These are phyloP conservation scores for Drosophila paracracens DNA, from an alignment of 2,888 invertebrate genomes.

Conservation along the genomic window DNA sequence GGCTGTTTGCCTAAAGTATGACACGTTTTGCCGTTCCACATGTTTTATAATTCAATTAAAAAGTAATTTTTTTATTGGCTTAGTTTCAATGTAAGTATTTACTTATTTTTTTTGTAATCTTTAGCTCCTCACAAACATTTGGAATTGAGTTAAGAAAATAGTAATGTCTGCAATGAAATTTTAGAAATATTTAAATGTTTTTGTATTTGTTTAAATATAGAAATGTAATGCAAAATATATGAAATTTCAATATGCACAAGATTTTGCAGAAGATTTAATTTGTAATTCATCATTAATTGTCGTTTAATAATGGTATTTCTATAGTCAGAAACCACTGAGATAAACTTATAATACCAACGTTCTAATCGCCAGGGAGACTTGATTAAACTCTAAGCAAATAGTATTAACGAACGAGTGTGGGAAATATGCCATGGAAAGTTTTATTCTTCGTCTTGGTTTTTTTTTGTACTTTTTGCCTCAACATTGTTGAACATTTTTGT, in stretches of 20 bases:
- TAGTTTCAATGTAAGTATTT: slow-evolving; percentile 18
- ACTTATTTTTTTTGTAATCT: background rate
- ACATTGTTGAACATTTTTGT: slow-evolving; percentile 21
- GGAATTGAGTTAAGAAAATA: slow-evolving; percentile 58
- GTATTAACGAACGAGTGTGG: slow-evolving; percentile 13
- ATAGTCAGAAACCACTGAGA: slow-evolving; percentile 5
- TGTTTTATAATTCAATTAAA: slow-evolving; percentile 47
- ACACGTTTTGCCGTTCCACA: slow-evolving; percentile 36
- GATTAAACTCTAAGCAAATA: slow-evolving; percentile 15
- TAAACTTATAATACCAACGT: slow-evolving; percentile 9
- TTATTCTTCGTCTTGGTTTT: slow-evolving; percentile 24
- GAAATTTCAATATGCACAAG: accelerated
- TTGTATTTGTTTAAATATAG: too few relatives aligned
- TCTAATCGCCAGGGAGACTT: background rate
- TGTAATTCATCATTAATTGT: background rate
- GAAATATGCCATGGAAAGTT: slow-evolving; percentile 58
- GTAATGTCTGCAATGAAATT: slow-evolving; percentile 5
- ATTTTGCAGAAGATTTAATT: background rate
- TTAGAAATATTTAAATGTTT: background rate
- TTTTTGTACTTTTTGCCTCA: slow-evolving; percentile 8
- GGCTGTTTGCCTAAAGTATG: slow-evolving; percentile 8
- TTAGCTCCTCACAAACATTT: slow-evolving; percentile 2
- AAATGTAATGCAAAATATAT: background rate
- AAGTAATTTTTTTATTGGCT: slow-evolving; percentile 47
- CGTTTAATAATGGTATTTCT: background rate